Base-by-base conservation (phyloP, 2,113 vertebrate species). In the Athene noctua region DNA sequence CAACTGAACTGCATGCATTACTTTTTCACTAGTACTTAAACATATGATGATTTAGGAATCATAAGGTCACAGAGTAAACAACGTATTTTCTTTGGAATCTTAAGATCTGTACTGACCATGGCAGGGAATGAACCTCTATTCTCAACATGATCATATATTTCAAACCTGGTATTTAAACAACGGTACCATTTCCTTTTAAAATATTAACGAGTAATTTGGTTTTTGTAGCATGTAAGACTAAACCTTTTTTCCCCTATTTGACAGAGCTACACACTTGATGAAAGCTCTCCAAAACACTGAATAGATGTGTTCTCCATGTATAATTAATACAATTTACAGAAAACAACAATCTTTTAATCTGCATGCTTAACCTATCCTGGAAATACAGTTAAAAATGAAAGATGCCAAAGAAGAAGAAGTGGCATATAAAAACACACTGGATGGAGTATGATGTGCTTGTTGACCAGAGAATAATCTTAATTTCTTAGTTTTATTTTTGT, bases 381-480 rank as follows among this genome's bases (percentile, higher is more conserved):
- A 86, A 44, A 81, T 42, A 25, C 1, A 66, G 40, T 49, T 52
- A 65, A 83, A 83, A 15, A n/a, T 11, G 10, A 80, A 57, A 86
- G 12, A 36, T 22, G 29, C 3, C 42, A 47, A 81, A 86, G 47
- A 55, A 71, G 46, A 51, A 54, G n/a, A 55, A 83, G 29, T 6
- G 5, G 5, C 55, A 62, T 11, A 11, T 16, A 65, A 73, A 90
- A 86, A 40, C 36, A 63, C 11, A 36, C 13, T 38, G 54, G 29
- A 34, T 19, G 34, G 22, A 54, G 7, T 13, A 86, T 0, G 0
- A 21, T 22, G 34, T 55, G 27, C 12, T 38, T 57, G 36, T 7
- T 66, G 36, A 80, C 32, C 18, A 78, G 47, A 36, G 10, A 63
- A 71, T 26, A 79, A 74, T 3, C 9, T 52, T 58, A 15, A 11